Evolutionary conservation across 2,888 invertebrate genomes (phyloP), one percentile per base, ranked within the genome.

Genomic region (Drosophila flavopinicola): DNA sequence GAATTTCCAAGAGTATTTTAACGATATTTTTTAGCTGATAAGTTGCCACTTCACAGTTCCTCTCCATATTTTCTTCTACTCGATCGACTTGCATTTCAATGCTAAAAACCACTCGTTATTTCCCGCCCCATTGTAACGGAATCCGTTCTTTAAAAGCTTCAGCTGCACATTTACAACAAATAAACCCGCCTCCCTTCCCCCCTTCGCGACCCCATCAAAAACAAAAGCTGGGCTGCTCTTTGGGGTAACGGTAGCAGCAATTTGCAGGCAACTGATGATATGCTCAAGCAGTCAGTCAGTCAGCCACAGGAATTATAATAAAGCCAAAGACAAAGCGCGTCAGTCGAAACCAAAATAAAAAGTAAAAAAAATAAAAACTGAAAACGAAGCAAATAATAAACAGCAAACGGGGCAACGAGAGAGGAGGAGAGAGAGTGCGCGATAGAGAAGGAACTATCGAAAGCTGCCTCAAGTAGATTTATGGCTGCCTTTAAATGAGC

Each of bases 401-500:
- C 30, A 63, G 23, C 51, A 27, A 67, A 23, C 20, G 24, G 11
- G 29, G 17, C 42, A 56, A 15, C 32, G 17, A 48, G 32, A 56
- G 39, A 13, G n/a, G n/a, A n/a, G n/a, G n/a, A n/a, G n/a, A n/a
- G 10, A 39, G 29, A 59, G 58, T 24, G 27, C 54, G 41, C 57
- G 25, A 24, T 6, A 42, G 45, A 11, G 44, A 29, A 38, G 45
- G 67, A 70, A 82, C 70, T 79, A 79, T 85, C 59, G 65, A 74
- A 78, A 87, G 75, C 87, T 66, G 82, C 67, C 73, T 78, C 69
- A 87, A 80, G 83, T 87, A 80, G 78, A 87, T 83, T 83, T 83
- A 80, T 87, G 82, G 69, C 82, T 86, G 78, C 78, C 75, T 68
- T 75, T 33, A 71, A 76, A 63, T 64, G 54, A 65, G 49, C 57